Percentiles rank a stretch among this genome's conserved stretches.
Conservation (phyloP, 2,797 vertebrate genomes). For the Sternarchorhynchus goeldii region DNA sequence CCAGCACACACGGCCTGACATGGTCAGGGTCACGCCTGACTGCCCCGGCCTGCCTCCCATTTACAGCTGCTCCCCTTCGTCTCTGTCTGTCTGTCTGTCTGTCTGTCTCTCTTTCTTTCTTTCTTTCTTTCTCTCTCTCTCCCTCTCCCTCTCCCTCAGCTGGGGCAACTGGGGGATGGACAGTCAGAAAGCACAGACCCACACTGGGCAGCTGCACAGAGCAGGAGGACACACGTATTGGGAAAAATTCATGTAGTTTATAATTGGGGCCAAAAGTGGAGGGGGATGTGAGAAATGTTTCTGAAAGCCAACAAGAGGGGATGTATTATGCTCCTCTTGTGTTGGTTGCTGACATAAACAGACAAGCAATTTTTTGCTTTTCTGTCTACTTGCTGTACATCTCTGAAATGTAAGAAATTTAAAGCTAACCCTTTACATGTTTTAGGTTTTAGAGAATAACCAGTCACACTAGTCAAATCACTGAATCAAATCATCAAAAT, state of each 20-base stretch:
- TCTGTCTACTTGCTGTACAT: background rate
- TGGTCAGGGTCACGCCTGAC: conserved; percentile 80
- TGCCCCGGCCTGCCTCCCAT: conserved; percentile 73
- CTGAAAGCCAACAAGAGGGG: conserved; percentile 55
- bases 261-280: conserved; percentile 55
- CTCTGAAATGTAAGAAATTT: background rate
- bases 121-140: conserved; percentile 56
- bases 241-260: conserved; percentile 57
- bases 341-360: conserved; percentile 20
- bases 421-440: background rate
- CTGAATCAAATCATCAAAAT: background rate
- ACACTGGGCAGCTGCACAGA: conserved; percentile 52
- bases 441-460: background rate
- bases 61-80: conserved; percentile 61
- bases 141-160: conserved; percentile 55
- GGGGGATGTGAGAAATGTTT: conserved; percentile 39
- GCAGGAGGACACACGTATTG: conserved; percentile 53
- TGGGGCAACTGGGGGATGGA: conserved; percentile 79
- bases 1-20: conserved; percentile 76
- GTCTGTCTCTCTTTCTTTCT: conserved; percentile 60
- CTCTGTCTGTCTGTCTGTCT: conserved; percentile 23
- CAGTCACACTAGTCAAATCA: background rate
- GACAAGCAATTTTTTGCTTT: conserved; percentile 19
- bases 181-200: conserved; percentile 68
- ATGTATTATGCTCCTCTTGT: conserved; percentile 54